These are phyloP conservation scores for Microtus pennsylvanicus DNA, from an alignment of 2,113 vertebrate species.

Conservation along the genomic window DNA sequence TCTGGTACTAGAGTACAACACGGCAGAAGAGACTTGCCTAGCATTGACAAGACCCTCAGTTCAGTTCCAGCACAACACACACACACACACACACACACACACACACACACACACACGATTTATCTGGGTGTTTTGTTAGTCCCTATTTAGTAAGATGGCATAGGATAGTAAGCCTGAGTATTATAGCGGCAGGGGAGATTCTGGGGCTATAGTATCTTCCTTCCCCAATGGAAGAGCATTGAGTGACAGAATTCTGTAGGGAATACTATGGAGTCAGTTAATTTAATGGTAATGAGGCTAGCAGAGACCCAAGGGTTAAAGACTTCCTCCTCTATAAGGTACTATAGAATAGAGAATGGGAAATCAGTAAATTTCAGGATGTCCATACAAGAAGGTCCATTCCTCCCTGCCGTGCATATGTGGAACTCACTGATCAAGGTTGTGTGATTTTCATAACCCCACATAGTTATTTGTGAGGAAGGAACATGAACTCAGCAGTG, in stretches of 20 bases:
- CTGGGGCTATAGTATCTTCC: not conserved
- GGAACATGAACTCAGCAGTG: not conserved
- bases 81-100: not conserved
- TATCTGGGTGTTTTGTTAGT: conserved; percentile 18
- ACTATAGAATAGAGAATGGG: not conserved
- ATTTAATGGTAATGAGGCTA: not conserved
- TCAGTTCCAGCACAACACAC: not conserved
- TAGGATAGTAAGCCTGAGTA: not conserved
- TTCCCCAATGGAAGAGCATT: not conserved
- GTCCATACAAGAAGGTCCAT: not conserved
- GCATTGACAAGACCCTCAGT: not conserved
- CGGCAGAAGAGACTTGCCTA: not conserved
- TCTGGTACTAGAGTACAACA: not conserved
- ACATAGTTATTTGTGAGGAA: conserved; percentile 8
- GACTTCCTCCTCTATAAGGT: not conserved
- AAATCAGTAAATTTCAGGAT: not conserved
- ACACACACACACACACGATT: not conserved
- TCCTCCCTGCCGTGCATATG: not conserved
- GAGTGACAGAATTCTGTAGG: not conserved
- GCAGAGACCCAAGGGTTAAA: not conserved
- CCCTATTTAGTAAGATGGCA: not conserved
- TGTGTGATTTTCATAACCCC: conserved; percentile 4
- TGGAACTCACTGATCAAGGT: not conserved
- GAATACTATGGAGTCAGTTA: not conserved
- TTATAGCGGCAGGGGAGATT: not conserved